Base-by-base conservation (phyloP, 2,888 invertebrate species). In the Neria commutata region DNA sequence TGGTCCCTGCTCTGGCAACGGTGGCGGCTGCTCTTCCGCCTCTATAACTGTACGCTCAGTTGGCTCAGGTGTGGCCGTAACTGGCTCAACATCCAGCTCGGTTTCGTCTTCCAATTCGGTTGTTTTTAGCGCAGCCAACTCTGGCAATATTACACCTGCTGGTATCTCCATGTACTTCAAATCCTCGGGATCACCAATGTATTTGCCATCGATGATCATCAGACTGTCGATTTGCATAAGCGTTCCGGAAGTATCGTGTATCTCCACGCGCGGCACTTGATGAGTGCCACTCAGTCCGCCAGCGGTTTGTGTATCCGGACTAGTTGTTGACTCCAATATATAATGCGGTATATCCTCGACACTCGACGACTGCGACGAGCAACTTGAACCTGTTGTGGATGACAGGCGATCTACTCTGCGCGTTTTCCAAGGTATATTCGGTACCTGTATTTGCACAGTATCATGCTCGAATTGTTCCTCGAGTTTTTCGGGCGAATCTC, bases 231-330 rank as follows among this genome's bases (percentile, higher is more conserved):
- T 79, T 69, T 87, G 85, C 77, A 89, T 84, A 10, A 89, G 77
- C 63, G 89, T 87, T 0, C 89, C 90, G 37, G 87, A 87, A 51
- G 86, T 89, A 66, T 90, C 88, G 73, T 90, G 90, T 10, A 91
- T 87, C 78, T 91, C 90, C 0, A 91, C 81, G 54, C 90, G 84
- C 0, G 92, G 91, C 1, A 89, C 89, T 60, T 76, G 75, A 56
- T 76, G 77, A 42, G 69, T 72, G 8, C 66, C 66, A 0, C 65
- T 66, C 0, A 60, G 57, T 21, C 45, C 37, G n/a, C 57, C 54
- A 34, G 66, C 66, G 6, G 79, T 79, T 54, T 80, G 80, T 0
- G 81, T 82, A 24, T 82, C 82, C 1, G 82, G 82, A 71, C 82
- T 82, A 24, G 82, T 82, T 2, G 82, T 81, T 1, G 82, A 82